Conservation (phyloP, 2,888 invertebrate species). For the Phanerotoma sp. region DNA sequence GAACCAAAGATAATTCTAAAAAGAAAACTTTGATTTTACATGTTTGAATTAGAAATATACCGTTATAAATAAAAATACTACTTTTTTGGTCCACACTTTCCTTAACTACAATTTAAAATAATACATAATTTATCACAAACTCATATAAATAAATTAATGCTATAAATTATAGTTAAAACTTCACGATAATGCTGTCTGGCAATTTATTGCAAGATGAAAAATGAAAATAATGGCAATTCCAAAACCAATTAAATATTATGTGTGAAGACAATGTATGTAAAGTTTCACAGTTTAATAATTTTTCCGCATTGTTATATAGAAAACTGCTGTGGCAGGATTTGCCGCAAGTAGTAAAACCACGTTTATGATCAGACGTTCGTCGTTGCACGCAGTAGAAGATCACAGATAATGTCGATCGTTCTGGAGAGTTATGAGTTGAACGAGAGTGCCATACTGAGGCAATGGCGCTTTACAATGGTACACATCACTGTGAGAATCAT, state of each 20-base stretch:
- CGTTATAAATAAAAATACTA: too few species aligned
- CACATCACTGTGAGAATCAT: neutral
- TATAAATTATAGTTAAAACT: too few species aligned
- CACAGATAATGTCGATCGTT: slow-evolving; percentile 18
- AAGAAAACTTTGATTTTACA: too few species aligned
- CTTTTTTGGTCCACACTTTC: too few species aligned
- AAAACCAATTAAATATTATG: neutral
- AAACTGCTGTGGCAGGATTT: slow-evolving; percentile 5
- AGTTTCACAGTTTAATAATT: slow-evolving; percentile 14
- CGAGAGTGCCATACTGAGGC: neutral
- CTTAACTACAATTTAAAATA: too few species aligned
- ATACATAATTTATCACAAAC: too few species aligned
- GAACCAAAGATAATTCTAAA: too few species aligned
- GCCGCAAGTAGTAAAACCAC: slow-evolving; percentile 19
- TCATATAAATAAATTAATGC: too few species aligned
- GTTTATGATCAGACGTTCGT: slow-evolving; percentile 18
- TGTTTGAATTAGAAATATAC: too few species aligned
- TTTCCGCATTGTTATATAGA: neutral
- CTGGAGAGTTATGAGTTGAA: slow-evolving; percentile 11
- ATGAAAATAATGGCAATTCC: too few species aligned
- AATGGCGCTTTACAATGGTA: neutral
- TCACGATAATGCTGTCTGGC: too few species aligned
- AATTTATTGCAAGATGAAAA: too few species aligned
- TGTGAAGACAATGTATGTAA: slow-evolving; percentile 5
- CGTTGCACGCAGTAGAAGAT: slow-evolving; percentile 9